Evolutionary conservation across 2,888 invertebrate genomes (phyloP).

Genomic region (Epinotia nisella): DNA sequence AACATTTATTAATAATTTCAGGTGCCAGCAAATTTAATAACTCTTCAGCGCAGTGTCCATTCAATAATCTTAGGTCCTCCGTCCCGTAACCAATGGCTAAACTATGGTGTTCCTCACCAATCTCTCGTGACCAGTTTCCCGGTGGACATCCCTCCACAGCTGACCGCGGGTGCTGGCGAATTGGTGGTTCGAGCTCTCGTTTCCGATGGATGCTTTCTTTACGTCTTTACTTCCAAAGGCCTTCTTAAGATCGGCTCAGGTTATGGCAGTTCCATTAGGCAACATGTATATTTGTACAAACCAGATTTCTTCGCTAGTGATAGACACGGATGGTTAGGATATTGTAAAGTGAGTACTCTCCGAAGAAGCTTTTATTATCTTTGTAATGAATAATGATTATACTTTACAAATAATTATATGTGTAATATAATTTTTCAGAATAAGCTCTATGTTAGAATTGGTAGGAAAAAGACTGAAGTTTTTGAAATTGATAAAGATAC

Average conservation of each 20-base stretch:
- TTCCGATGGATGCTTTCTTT: conserved; percentile 96
- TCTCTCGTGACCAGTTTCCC: conserved; percentile 89
- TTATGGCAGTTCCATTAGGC: conserved; percentile 95
- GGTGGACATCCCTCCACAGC: conserved; percentile 72
- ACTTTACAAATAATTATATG: neutral
- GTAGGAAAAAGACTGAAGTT: conserved; percentile 78
- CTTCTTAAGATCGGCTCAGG: conserved; percentile 98
- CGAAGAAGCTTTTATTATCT: neutral
- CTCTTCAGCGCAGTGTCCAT: conserved; percentile 95
- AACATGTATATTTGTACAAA: conserved; percentile 94
- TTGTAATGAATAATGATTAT: neutral
- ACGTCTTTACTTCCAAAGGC: conserved; percentile 93
- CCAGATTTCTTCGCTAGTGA: conserved; percentile 92
- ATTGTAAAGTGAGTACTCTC: conserved; percentile 87
- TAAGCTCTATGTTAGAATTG: conserved; percentile 91
- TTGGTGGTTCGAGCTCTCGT: conserved; percentile 87
- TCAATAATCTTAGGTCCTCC: conserved; percentile 94
- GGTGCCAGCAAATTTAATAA: conserved; percentile 93
- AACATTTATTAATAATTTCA: conserved; percentile 62
- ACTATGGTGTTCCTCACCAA: conserved; percentile 92
- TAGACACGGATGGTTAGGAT: conserved; percentile 92
- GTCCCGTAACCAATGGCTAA: conserved; percentile 94
- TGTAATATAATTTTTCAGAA: conserved; percentile 81
- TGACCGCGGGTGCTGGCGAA: conserved; percentile 68
- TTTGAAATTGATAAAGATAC: conserved; percentile 77